Base-by-base conservation (phyloP, 2,113 vertebrate genomes). In the Malurus melanocephalus region DNA sequence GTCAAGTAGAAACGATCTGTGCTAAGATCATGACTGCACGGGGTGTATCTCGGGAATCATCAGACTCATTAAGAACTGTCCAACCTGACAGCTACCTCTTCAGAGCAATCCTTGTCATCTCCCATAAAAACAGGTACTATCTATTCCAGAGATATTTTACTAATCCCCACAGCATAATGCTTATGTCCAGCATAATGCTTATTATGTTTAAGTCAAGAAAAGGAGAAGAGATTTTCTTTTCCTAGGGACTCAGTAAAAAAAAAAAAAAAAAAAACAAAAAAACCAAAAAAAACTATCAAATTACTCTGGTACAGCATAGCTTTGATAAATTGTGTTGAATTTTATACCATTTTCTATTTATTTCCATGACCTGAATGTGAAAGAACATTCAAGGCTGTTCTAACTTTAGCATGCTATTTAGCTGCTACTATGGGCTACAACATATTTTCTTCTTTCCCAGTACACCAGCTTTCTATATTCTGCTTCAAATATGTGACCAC, bases 291-390 rank as follows among this genome's bases (percentile, higher is more conserved):
- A 28, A 0, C 13, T 51, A 59, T 21, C 28, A 77, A 33, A 59
- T 62, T 51, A 56, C 14, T 45, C 10, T 42, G 8, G 40, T 68
- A 78, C 45, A 48, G n/a, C 57, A 11, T 9, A 69, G 27, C 18
- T 80, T 80, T 80, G 22, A 22, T 67, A 77, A 90, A 83, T 3
- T 71, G 26, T 51, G 38, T 40, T 59, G 26, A 69, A 74, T 80
- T 83, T 93, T n/a, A 69, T 53, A 16, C 86, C 38, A 30, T 42
- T 79, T 80, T 75, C 52, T 45, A 40, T 65, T 88, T 83, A 80
- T 91, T 93, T 83, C 60, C 33, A n/a, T 88, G 80, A 84, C 68
- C 69, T 78, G 67, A 74, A 71, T 68, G 68, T 72, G 64, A 85
- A 73, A 69, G 59, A 73, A 73, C 55, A 49, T 76, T 73, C 42